Evolutionary conservation across 2,888 invertebrate genomes (phyloP), one percentile per base, ranked within the genome.

Genomic region (Eucera pruinosa): DNA sequence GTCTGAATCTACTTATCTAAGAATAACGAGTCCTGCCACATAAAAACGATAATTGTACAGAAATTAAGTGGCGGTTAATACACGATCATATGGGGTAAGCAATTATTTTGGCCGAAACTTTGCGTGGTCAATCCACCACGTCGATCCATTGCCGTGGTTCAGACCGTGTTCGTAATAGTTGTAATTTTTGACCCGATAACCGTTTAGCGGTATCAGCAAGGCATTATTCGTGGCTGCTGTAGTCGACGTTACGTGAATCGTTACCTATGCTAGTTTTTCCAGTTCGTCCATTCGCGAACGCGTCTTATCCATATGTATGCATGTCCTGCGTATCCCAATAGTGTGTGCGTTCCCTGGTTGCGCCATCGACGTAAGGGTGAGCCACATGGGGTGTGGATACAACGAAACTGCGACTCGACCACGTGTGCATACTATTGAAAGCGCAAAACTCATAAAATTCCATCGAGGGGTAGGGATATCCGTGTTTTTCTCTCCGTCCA

Each of bases 381-480:
- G 57, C 65, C 43, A 23, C 23, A 27, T 0, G 2, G 27, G 25
- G 39, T n/a, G 47, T 4, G 57, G 47, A 39, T 15, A 30, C 25
- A 54, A 60, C 41, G 78, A 70, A 75, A 75, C 67, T 60, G 71
- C 67, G 64, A 33, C 52, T 30, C 57, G 20, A 18, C 43, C 76
- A 52, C 70, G 74, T 75, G 78, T 67, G 74, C 61, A 39, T 65
- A 55, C 73, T 80, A 82, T 76, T 70, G 80, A 85, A 77, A 80
- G 73, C 82, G 75, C 80, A 67, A 80, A 78, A 74, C 76, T 80
- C 82, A 83, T 86, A 83, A 88, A 88, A 88, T 86, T 87, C 84
- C 83, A 84, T 82, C 82, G 85, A 72, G 80, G 76, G 43, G 41
- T 41, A 60, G 78, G 62, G 57, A 65, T 77, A 70, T 62, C 60